Evolutionary conservation across 2,113 vertebrate genomes (phyloP).

Genomic region (Oncorhynchus keta): DNA sequence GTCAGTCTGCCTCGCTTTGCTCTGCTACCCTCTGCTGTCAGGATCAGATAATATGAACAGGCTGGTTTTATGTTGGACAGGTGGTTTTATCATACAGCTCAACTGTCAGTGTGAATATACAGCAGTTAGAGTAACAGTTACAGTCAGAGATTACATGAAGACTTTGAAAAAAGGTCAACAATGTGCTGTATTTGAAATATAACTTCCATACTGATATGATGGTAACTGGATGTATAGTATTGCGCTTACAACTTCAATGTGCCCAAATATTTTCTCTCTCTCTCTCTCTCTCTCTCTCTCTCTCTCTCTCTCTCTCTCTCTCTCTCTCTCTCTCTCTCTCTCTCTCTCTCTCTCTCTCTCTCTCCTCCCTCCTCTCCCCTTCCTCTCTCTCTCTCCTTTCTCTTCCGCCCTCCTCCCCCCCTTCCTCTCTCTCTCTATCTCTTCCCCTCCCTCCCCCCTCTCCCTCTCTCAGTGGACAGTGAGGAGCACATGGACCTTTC

Average conservation of each 20-base stretch:
- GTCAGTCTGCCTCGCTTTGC: constrained; percentile 63
- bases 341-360: neutral
- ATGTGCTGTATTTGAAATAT: neutral
- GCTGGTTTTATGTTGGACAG: no score
- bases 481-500: constrained; percentile 85
- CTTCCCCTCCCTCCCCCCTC: neutral
- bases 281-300: neutral
- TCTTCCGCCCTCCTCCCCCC: neutral
- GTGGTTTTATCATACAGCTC: no score
- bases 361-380: neutral
- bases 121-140: no score
- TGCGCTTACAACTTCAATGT: neutral
- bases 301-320: neutral
- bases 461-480: constrained; percentile 75
- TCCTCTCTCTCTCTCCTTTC: neutral
- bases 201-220: neutral
- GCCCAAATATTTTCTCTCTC: neutral
- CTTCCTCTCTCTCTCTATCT: neutral
- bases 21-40: constrained; percentile 51
- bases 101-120: no score
- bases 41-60: neutral
- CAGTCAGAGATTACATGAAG: neutral
- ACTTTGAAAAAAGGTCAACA: neutral
- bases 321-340: neutral
- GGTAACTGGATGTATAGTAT: no score